phyloP scores from a whole-genome alignment of 2,797 vertebrate genomes.

The Melanotaenia parkinsoni region DNA sequence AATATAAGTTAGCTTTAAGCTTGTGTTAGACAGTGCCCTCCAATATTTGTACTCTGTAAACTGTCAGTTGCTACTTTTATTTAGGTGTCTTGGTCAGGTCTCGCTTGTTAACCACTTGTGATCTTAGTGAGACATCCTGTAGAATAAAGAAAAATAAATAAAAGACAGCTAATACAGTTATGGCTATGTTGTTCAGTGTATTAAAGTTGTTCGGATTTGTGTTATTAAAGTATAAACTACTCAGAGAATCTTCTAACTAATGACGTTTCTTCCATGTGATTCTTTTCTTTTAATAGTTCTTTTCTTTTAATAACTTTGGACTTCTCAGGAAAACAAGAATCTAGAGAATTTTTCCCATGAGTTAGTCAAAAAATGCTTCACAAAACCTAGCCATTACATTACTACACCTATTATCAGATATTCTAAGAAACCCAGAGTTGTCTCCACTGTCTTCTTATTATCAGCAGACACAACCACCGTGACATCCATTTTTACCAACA shows the following conservation, averaged over 20 bases:
- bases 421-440: not conserved
- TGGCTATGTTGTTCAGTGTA: not conserved
- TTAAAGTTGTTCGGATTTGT: not conserved
- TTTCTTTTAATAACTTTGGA: not conserved
- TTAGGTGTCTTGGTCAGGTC: not conserved
- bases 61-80: not conserved
- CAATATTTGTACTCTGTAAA: not conserved
- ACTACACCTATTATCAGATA: not conserved
- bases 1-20: constrained; percentile 9
- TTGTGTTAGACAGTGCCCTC: not conserved
- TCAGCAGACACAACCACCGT: not conserved
- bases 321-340: not conserved
- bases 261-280: not conserved
- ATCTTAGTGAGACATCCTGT: not conserved
- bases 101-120: not conserved
- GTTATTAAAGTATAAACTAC: not conserved
- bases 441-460: not conserved
- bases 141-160: not conserved
- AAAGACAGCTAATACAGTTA: not conserved
- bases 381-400: not conserved
- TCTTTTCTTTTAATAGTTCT: not conserved
- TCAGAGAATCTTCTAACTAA: not conserved
- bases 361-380: too few relatives aligned
- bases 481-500: not conserved
- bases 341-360: not conserved